Base-by-base conservation (phyloP, 2,113 vertebrate genomes). In the Paradisaea rubra region DNA sequence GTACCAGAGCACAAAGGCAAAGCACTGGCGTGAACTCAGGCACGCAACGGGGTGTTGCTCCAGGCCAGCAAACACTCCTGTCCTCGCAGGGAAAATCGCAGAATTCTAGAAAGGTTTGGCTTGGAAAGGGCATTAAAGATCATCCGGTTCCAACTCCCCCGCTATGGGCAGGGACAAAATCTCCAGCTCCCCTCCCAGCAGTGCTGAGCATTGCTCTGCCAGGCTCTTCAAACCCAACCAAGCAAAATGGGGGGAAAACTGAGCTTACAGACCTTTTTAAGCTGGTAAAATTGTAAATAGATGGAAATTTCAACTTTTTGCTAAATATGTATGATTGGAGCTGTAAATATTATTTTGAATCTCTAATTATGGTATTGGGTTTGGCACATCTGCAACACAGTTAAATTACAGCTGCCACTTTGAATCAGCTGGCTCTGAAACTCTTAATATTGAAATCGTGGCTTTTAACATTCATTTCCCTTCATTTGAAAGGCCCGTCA, bases 321-420 rank as follows among this genome's bases (percentile, higher is more conserved):
- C 63, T 94, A 65, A 87, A 66, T 93, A 80, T 28, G 68, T 56
- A 64, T 79, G 35, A 47, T 74, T 65, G 53, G 59, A 72, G 54
- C 44, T 74, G 61, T 88, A 88, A 89, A 73, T 91, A 83, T 42
- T 73, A 45, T 35, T 94, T 93, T 93, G 63, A 85, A 41, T 80
- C 71, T 33, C 68, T 94, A 82, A 88, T 88, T 90, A 86, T 10
- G 35, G 68, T 15, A 54, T 47, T 90, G 76, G 74, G 45, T 86
- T 95, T 90, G 72, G 86, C 65, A 59, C 1, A 5, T 88, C 77
- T 88, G 64, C 60, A 77, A 49, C 47, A 37, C 2, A 1, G 64
- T 44, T 85, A 68, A 82, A 69, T 94, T 82, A 76, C 66, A 96
- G 82, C 79, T 69, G 37, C 76, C 59, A 12, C 74, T 72, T 64